Base-by-base conservation (phyloP, 2,888 invertebrate species). In the Drosophila anomalata region DNA sequence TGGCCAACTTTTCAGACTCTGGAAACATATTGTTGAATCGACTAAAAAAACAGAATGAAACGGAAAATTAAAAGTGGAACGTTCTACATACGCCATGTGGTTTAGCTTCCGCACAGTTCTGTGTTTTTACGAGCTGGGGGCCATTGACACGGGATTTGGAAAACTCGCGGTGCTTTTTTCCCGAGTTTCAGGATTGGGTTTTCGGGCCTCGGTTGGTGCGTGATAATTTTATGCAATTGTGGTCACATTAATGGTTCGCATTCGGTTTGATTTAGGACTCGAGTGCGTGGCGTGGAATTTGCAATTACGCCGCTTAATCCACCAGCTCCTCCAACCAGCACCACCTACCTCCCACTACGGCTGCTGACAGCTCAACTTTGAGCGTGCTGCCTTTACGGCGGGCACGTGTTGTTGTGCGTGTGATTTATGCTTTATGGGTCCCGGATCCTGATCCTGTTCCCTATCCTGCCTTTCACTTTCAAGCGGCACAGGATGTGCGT, bases 221-320 rank as follows among this genome's bases (percentile, higher is more conserved):
- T 84, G 84, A 80, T 80, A 76, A 75, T 74, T 83, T 69, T 76
- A 61, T 79, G 75, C 85, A 81, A 87, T 81, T 85, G 73, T 54
- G 85, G 77, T 50, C 75, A 78, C 79, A 79, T 81, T 83, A 79
- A 74, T 65, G 84, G 80, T 83, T 83, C 77, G 80, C 66, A 68
- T 59, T 58, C 77, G 68, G 73, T 80, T 86, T 85, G 88, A 85
- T 85, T 83, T 86, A 88, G 76, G 69, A 52, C 60, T 59, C 26
- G 29, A 78, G 69, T 73, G 78, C 76, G 74, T 87, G 88, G 86
- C 53, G 52, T 51, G 75, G 88, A 82, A 84, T 84, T 76, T 74
- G 80, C 78, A 84, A 83, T 84, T 81, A 87, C 76, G 58, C 65
- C 61, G 55, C 62, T 46, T 33, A 53, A 44, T 44, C 44, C 44